Base-by-base conservation (phyloP, 2,113 vertebrate genomes). In the Osmerus eperlanus region DNA sequence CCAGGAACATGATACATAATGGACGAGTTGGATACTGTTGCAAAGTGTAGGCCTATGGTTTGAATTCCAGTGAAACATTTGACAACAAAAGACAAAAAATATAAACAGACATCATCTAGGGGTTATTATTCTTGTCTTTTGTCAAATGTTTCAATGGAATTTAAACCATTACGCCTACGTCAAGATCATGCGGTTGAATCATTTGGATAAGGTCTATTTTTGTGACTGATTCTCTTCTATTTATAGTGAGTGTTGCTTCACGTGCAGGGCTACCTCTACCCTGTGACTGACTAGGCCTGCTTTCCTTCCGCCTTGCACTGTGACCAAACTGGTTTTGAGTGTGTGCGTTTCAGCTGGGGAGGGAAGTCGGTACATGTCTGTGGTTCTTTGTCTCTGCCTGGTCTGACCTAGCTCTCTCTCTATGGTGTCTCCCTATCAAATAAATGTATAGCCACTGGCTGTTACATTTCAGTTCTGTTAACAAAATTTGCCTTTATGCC, bases 281-380 rank as follows among this genome's bases (percentile, higher is more conserved):
- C 56, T 67, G 58, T 23, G 13, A 19, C 15, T 51, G 60, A 77
- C 65, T 68, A 62, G 72, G 78, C 72, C 47, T 73, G 71, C 2
- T 70, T 64, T 73, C 61, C 61, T 70, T 67, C 59, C 68, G 23
- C 70, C 53, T 65, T 55, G 3, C 36, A 55, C 76, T 76, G 83
- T 71, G 71, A 73, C 68, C 76, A 81, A 85, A 87, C 85, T 25
- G 85, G 85, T 91, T 91, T 91, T 88, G 65, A 85, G 81, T 70
- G 72, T 69, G 72, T 60, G 23, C 14, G 28, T 79, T 78, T 73
- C 29, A 29, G 61, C 55, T 60, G 55, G 56, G 54, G 63, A 60
- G 61, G 82, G 77, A n/a, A n/a, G 77, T 89, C 76, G 71, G 53
- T 68, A 59, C 75, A 76, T 14, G 65, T 75, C 71, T 81, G 65